Evolutionary conservation across 1,140 invertebrate species (phyloP), one percentile per base, ranked within the genome.

Genomic region (Pentalonia nigronervosa): DNA sequence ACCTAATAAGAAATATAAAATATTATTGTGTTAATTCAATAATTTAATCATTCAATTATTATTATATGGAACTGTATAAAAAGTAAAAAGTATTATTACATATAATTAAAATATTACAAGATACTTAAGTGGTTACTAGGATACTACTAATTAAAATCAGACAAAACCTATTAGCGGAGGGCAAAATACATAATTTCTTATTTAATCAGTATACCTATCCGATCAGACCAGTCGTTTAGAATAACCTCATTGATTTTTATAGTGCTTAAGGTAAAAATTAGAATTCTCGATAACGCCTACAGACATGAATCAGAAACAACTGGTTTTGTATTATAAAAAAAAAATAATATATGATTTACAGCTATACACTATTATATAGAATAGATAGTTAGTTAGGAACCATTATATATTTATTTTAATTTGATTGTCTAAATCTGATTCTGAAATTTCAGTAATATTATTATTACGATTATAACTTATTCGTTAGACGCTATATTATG

Each of bases 251-350:
- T 76, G 11, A 45, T 88, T 50, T 45, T 25, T 88, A 36, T 41
- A 41, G 20, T 17, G 23, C 56, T 90, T 60, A 60, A 60, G 89
- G 89, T 90, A 60, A 90, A 90, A 90, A 56, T 30, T 30, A 34
- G 14, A 90, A 56, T 90, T 56, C 34, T 90, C 1, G 11, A 56
- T 45, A 90, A 90, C 89, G 53, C 53, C 36, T 90, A 90, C 34
- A 60, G 36, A 60, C 23, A 48, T 17, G 6, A 88, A 50, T 50
- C n/a, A 41, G 21, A 25, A 56, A 90, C 88, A 60, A 90, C 89
- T 41, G 41, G 50, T 45, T 90, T 90, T 9, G 17, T 90, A 47
- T 47, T 41, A 89, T 56, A n/a, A 50, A 34, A 41, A 50, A 89
- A 36, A 56, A 41, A 36, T 86, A 47, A 30, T 25, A 36, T 86